Evolutionary conservation across 1,140 invertebrate genomes (phyloP), one percentile per base, ranked within the genome.

Genomic region (Ptiloglossa arizonensis): DNA sequence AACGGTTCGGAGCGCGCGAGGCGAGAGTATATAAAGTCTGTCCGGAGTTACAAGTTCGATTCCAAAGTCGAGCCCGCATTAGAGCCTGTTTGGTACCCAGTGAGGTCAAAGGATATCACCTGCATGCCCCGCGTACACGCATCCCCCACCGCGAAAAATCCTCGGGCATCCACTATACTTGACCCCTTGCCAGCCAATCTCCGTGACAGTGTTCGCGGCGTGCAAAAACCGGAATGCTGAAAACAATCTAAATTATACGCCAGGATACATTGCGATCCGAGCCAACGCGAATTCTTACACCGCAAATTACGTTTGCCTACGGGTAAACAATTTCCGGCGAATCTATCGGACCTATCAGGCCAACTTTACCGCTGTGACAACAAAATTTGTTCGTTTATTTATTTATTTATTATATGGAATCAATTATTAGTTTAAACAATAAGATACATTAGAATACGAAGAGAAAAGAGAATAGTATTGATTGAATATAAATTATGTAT

Each of bases 71-170:
- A 69, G 66, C 73, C 73, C 73, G 73, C 73, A 69, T 76, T 76
- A 68, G 73, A 76, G 64, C 54, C 54, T 59, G 73, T 59, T 75
- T 52, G 29, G 54, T 76, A 69, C 73, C n/a, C 66, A 66, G 73
- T 69, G 50, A 69, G 73, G 73, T 76, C 73, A 76, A 76, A 76
- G 73, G 73, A 76, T 76, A 76, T 76, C 73, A 76, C 73, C 73
- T 81, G 77, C 48, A 48, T 73, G 50, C 68, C 69, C 38, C 67
- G 71, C 70, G 52, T 50, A 79, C 69, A 74, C 70, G 60, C 69
- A 74, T 66, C 44, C 44, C 52, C 27, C 69, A 66, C 59, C 52
- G 69, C 35, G 76, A 66, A 79, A 79, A 79, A 73, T 79, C 44
- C 50, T 19, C 52, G 29, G 17, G 64, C 35, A 50, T 57, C 71